Evolutionary conservation across 2,888 invertebrate genomes (phyloP), one percentile per base, ranked within the genome.

Genomic region (Agrochola lota): DNA sequence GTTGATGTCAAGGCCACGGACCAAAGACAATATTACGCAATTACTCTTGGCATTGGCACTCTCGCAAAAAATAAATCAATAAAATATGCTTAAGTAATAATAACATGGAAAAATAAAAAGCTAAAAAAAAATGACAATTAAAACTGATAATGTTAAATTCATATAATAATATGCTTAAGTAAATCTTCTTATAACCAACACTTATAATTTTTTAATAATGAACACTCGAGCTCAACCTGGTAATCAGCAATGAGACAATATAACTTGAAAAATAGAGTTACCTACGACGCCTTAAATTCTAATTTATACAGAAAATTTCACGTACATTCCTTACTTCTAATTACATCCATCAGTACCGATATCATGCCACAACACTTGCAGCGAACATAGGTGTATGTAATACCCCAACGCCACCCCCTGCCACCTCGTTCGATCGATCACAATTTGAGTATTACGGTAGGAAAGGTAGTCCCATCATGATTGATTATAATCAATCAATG

Each of bases 401-500:
- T 74, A 68, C 43, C n/a, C 23, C 26, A 9, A 8, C 3, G 2
- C 49, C 43, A 35, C 52, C 59, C 63, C 40, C 46, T 52, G 2
- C 52, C 69, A 2, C 71, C 69, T n/a, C 15, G 11, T 23, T 26
- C 43, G 70, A 84, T 82, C 85, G 81, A 82, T 82, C 85, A 80
- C 74, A 84, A 84, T 82, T 82, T 84, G 62, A 84, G 59, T 30
- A 63, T 46, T 72, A 68, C 20, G 62, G 40, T 70, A 26, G 35
- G 26, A 66, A 11, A 69, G 68, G 67, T 68, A 68, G 26, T 40
- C 15, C 40, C 46, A 52, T 30, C 59, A 79, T 72, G 80, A 81
- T 84, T 84, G 80, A 81, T 81, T 78, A 83, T 81, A 68, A 84
- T 71, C 67, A 81, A 84, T 71, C 72, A 84, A 64, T 81, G 72